Evolutionary conservation across 2,113 vertebrate species (phyloP).

Genomic region (Rhinolophus ferrumequinum): DNA sequence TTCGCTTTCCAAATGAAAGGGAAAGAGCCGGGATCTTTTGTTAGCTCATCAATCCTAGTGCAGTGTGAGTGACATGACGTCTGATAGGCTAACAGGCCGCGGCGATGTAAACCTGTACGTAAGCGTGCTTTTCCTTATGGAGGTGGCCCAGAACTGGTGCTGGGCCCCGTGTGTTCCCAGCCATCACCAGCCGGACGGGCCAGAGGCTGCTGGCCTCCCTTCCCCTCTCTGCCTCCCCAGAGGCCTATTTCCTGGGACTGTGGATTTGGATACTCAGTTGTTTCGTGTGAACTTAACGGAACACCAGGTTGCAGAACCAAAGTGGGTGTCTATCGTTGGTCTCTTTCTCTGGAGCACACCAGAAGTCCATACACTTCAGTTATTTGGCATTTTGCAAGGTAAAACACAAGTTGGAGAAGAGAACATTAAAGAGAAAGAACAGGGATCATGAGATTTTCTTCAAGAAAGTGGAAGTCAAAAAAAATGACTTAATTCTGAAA

Average conservation of each 20-base stretch:
- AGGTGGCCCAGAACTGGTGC: neutral
- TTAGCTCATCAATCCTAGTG: neutral
- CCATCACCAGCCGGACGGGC: accelerated
- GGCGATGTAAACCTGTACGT: neutral
- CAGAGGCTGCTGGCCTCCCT: too few species aligned
- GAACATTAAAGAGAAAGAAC: neutral
- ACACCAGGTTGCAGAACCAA: neutral
- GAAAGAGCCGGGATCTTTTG: neutral
- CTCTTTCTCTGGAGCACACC: neutral
- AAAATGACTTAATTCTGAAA: neutral
- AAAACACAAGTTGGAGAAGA: neutral
- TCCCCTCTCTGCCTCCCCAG: neutral
- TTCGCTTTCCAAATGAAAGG: neutral
- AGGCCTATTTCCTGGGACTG: neutral
- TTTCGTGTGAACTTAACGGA: conserved; percentile 2
- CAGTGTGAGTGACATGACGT: neutral
- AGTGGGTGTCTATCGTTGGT: neutral
- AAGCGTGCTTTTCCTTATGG: neutral
- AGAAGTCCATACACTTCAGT: conserved; percentile 30
- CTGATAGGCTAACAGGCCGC: neutral
- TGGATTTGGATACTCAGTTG: neutral
- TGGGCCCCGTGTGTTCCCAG: too few species aligned
- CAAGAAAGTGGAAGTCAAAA: neutral
- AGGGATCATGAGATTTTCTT: neutral
- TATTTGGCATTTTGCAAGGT: conserved; percentile 52